These are phyloP conservation scores for Pitangus sulphuratus DNA, from an alignment of 2,797 vertebrate genomes.

Conservation along the genomic window DNA sequence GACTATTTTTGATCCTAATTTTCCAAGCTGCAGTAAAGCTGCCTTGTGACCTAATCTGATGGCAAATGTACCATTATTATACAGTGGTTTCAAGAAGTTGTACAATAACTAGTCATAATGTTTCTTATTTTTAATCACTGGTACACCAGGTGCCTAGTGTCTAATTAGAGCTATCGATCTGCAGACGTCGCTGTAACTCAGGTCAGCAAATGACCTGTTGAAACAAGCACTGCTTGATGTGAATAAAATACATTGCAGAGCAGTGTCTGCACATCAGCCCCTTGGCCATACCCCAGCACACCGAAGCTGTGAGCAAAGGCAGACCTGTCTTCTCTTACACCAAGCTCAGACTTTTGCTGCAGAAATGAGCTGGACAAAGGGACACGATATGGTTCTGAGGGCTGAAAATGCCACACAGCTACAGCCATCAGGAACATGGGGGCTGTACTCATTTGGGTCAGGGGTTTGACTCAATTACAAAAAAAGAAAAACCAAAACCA, in stretches of 20 bases:
- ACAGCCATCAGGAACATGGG: neutral
- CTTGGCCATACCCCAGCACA: neutral
- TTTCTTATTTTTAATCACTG: neutral
- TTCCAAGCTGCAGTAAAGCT: constrained; percentile 39
- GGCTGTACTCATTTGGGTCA: neutral
- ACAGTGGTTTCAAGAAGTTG: neutral
- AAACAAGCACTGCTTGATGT: neutral
- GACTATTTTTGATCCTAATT: constrained; percentile 54
- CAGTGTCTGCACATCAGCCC: neutral
- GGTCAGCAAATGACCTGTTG: neutral
- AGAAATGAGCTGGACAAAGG: neutral
- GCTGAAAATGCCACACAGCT: neutral
- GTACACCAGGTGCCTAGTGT: neutral
- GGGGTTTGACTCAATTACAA: neutral
- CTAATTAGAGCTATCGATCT: neutral
- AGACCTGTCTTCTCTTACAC: neutral
- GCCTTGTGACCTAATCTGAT: constrained; percentile 36
- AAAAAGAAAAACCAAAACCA: no score
- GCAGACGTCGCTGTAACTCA: neutral
- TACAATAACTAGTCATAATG: neutral
- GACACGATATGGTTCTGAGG: no score
- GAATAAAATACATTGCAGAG: neutral
- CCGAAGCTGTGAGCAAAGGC: neutral
- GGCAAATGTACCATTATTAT: neutral
- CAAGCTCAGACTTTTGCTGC: neutral